phyloP scores from a whole-genome alignment of 2,797 vertebrate genomes.

The Malacoraja senta region DNA sequence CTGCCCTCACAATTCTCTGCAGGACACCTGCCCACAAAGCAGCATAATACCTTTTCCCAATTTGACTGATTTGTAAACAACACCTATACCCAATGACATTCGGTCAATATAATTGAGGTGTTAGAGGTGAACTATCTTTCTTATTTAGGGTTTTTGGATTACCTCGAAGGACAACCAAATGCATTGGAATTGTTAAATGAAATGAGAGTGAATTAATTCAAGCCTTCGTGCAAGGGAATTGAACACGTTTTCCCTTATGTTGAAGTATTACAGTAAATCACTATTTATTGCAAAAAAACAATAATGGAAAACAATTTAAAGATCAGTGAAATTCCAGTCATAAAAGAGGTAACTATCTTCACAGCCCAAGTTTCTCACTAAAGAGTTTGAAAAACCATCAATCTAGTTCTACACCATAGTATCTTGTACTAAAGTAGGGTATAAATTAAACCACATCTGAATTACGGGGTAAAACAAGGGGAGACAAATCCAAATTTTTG shows the following conservation, averaged over 20 bases:
- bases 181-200: not conserved
- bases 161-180: not conserved
- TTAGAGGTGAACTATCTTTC: not conserved
- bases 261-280: not conserved
- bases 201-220: not conserved
- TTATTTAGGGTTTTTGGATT: not conserved
- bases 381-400: not conserved
- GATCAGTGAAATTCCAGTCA: not conserved
- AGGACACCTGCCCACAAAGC: not conserved
- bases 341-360: not conserved
- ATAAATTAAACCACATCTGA: not conserved
- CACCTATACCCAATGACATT: not conserved
- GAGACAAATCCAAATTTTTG: not conserved
- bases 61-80: not conserved
- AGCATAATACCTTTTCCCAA: slow-evolving; percentile 11
- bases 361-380: not conserved
- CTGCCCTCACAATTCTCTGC: not conserved
- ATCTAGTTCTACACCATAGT: not conserved
- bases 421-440: not conserved
- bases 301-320: not conserved
- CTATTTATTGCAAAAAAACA: not conserved
- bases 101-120: not conserved
- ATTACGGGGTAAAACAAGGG: not conserved
- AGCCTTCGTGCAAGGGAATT: not conserved
- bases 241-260: not conserved